These are phyloP conservation scores for Phrynocephalus vlangalii DNA, from an alignment of 2,797 vertebrate genomes.

Conservation along the genomic window DNA sequence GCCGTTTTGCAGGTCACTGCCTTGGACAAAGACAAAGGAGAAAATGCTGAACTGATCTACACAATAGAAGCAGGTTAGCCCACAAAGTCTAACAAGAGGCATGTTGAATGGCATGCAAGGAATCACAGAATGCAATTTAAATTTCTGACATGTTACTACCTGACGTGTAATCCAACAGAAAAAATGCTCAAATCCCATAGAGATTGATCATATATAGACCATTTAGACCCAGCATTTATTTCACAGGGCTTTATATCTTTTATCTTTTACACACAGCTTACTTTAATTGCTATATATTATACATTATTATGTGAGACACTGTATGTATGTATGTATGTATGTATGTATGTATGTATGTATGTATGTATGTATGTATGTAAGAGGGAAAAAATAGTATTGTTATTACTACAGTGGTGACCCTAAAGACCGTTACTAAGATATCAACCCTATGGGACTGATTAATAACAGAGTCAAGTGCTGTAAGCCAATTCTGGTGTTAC, in stretches of 20 bases:
- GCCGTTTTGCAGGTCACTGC: constrained; percentile 94
- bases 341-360: no score
- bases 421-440: background rate
- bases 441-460: background rate
- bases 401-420: background rate
- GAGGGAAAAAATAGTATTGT: background rate
- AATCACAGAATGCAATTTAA: background rate
- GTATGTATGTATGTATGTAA: background rate
- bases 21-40: constrained; percentile 95
- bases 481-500: background rate
- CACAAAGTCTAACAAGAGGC: background rate
- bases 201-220: background rate
- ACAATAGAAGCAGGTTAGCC: constrained; percentile 92
- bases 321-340: background rate
- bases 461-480: background rate
- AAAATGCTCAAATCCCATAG: background rate
- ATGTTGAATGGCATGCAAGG: background rate
- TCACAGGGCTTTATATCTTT: constrained; percentile 1
- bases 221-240: background rate
- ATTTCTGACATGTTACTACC: background rate
- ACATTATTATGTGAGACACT: background rate
- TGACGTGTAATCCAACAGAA: background rate
- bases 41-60: constrained; percentile 93
- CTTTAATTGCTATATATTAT: no score
- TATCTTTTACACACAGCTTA: background rate